Evolutionary conservation across 2,113 vertebrate species (phyloP).

Genomic region (Gobio gobio): DNA sequence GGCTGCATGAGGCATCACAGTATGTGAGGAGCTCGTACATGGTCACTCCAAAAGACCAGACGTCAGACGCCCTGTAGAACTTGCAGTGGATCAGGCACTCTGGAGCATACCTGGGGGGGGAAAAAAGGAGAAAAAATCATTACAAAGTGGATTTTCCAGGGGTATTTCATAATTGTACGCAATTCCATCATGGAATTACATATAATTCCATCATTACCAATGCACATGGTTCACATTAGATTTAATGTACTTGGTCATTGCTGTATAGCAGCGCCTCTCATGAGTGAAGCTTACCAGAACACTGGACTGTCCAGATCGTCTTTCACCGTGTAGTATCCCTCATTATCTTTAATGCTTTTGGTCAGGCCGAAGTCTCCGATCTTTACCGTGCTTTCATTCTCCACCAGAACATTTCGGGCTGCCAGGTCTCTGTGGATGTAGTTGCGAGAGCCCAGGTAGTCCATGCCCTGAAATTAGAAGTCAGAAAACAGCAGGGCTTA

Average conservation of each 20-base stretch:
- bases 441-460: conserved; percentile 88
- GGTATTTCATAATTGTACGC: background rate
- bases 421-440: conserved; percentile 97
- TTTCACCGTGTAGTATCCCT: conserved; percentile 96
- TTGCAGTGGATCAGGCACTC: conserved; percentile 93
- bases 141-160: background rate
- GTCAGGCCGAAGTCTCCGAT: conserved; percentile 97
- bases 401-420: conserved; percentile 93
- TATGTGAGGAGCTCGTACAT: conserved; percentile 94
- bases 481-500: conserved; percentile 1
- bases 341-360: conserved; percentile 92
- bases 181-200: background rate
- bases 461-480: conserved; percentile 85
- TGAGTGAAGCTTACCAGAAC: conserved; percentile 83
- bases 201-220: background rate
- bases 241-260: background rate
- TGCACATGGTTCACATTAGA: background rate
- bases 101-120: conserved; percentile 89
- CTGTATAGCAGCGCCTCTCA: too few species aligned
- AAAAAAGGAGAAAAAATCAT: background rate
- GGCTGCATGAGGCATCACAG: conserved; percentile 85
- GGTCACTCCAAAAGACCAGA: conserved; percentile 97
- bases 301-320: conserved; percentile 94
- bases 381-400: conserved; percentile 92
- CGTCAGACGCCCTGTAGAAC: conserved; percentile 93